A percentile compares a stretch with the other conserved stretches of the same genome.
phyloP scores from a whole-genome alignment of 1,140 invertebrate genomes.

The Bicyclus anynana region DNA sequence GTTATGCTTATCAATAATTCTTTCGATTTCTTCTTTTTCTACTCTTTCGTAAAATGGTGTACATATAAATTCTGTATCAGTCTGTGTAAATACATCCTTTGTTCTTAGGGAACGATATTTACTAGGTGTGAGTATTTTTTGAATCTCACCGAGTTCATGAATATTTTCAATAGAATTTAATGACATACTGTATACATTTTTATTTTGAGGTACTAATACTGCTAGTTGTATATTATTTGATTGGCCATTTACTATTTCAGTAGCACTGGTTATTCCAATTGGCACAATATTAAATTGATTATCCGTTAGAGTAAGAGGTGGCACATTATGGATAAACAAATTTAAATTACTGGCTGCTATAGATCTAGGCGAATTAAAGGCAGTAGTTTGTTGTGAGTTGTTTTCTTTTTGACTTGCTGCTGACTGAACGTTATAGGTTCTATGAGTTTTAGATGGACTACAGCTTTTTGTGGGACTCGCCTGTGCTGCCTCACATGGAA shows the following conservation, averaged over 20 bases:
- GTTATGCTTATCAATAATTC: conserved; percentile 60
- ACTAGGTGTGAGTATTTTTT: conserved; percentile 80
- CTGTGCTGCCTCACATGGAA: conserved; percentile 9
- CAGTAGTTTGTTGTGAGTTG: conserved; percentile 57
- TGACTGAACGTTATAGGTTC: conserved; percentile 65
- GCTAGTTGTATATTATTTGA: conserved; percentile 76
- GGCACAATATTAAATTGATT: conserved; percentile 70
- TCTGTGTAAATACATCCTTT: conserved; percentile 83
- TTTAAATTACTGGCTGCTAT: conserved; percentile 57
- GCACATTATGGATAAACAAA: conserved; percentile 67
- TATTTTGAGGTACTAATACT: conserved; percentile 75
- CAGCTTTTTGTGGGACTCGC: conserved; percentile 40
- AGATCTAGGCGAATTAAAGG: conserved; percentile 65
- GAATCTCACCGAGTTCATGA: conserved; percentile 43
- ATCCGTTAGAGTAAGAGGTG: conserved; percentile 58
- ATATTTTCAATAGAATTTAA: conserved; percentile 52
- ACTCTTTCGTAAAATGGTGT: conserved; percentile 37
- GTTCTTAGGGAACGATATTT: conserved; percentile 77
- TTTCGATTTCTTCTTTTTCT: conserved; percentile 46
- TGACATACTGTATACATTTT: conserved; percentile 61
- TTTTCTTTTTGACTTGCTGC: conserved; percentile 58
- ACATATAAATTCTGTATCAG: conserved; percentile 70
- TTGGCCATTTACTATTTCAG: conserved; percentile 57
- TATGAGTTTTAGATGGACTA: conserved; percentile 60
- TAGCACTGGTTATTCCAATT: conserved; percentile 57